Evolutionary conservation across 1,140 invertebrate genomes (phyloP), one percentile per base, ranked within the genome.

Genomic region (Hyles vespertilio): DNA sequence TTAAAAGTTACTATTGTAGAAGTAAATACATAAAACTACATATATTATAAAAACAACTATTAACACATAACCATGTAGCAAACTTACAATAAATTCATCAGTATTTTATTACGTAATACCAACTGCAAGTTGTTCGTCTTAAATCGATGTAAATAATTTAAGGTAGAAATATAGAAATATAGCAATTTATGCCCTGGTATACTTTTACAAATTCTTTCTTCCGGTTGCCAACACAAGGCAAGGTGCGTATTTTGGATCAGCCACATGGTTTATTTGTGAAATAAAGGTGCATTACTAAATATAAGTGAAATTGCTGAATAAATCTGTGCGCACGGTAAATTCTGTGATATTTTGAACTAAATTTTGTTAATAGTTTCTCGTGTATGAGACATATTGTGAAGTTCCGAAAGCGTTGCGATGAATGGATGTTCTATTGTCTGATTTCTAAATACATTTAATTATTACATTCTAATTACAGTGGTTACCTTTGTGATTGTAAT

Each of bases 221-320:
- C 79, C 79, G 81, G 85, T 70, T 84, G 79, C 72, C 78, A 84
- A 81, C 79, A 72, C 67, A 75, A 81, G 74, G 77, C 83, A 88
- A 86, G 85, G 85, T 88, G 76, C 70, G 85, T 84, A 64, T 77
- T 69, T 64, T 74, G 57, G 48, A 61, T 56, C 65, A 67, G 61
- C 85, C 85, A 70, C 85, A 80, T 88, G 83, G 79, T 77, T 79
- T 75, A 70, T 64, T 40, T 12, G 51, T 62, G 51, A 58, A 49
- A 51, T 56, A 61, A 61, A 56, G 34, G 63, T 68, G 65, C n/a
- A 51, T 11, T 34, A n/a, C 22, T n/a, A 10, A 54, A 48, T 48
- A 45, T 47, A 3, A 62, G 55, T 62, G 55, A 32, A 47, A 50
- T 57, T 50, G 49, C 10, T 56, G 33, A 47, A 46, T 10, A 56